Base-by-base conservation (phyloP, 92 coral and sea anemone genomes). In the Actinostola sp. region DNA sequence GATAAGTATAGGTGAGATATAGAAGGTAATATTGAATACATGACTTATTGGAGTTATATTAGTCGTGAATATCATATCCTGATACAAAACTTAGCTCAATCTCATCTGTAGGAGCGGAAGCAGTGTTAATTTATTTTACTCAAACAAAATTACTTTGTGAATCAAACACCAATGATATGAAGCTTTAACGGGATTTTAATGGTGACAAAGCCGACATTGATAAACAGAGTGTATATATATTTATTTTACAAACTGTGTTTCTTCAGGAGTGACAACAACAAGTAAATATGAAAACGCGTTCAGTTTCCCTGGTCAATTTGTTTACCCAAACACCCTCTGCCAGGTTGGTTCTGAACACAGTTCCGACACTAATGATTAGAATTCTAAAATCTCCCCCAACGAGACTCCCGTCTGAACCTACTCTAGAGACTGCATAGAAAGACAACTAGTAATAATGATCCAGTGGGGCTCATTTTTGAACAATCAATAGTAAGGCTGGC, bases 101-200 rank as follows among this genome's bases (percentile, higher is more conserved):
- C 58, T 68, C 28, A 52, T 26, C 59, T 16, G 31, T 33, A 29
- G 29, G 50, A 68, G 45, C 74, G 74, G 74, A 68, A 68, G 33
- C 46, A 71, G 53, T 56, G 54, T 71, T 71, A 56, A 59, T 71
- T 59, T 56, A 45, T 51, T 75, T 63, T 75, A 66, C 53, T 63
- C 65, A 75, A 63, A 75, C 72, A 75, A 61, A 75, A 66, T 63
- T 45, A 75, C 62, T 75, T 75, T 71, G 19, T 36, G 76, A 38
- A 71, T 32, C 69, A 75, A 53, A 75, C 48, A 21, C 60, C 81
- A 75, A 46, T 64, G 51, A 61, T 31, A 64, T 75, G 81, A 75
- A 50, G 55, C 36, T 39, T 64, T 63, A 75, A 75, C 72, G 64
- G 71, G 65, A 50, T 50, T 63, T 75, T 75, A 66, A 64, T 64